Evolutionary conservation across 2,888 invertebrate species (phyloP), one percentile per base, ranked within the genome.

Genomic region (Crepidodera aurea): DNA sequence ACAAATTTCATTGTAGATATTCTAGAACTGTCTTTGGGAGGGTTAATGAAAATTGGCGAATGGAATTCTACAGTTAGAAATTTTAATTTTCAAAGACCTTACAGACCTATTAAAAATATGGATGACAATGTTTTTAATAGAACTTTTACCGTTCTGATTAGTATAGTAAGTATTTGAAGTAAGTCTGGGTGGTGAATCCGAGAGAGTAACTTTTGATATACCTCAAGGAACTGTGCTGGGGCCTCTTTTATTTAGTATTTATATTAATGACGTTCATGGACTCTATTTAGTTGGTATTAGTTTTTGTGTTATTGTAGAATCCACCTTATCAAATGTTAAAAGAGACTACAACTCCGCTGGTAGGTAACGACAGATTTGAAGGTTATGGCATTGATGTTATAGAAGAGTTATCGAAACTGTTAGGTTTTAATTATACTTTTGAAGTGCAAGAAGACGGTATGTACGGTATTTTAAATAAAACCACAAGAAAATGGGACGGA

Each of bases 351-450:
- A 81, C 77, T 1, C 81, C 79, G 66, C 82, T 92, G 56, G 85
- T 84, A 50, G 94, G 94, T 1, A 95, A 95, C 74, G 91, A 91
- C 66, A 87, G 90, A 13, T 95, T 87, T 75, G 94, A 94, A 81
- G 94, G 94, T 4, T 96, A 92, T 75, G 92, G 92, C 25, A 90
- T 96, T 54, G 96, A 97, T 76, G 82, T 97, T 12, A 90, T 97
- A 58, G 85, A 90, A 29, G 91, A 93, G 77, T 83, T 97, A 42
- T 85, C 93, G 8, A 84, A 87, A 75, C 86, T 89, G 75, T 84
- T 93, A 15, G 90, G 90, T 37, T 96, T 96, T 79, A 91, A 90
- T 73, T 96, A 91, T 75, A 89, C 90, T 0, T 91, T 96, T 67
- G 86, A 88, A 40, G 83, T 92, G 51, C 93, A 93, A 75, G 85